Percentiles rank a stretch among this genome's conserved stretches.
Conservation (phyloP, 2,797 vertebrate genomes). For the Nyctibius grandis region DNA sequence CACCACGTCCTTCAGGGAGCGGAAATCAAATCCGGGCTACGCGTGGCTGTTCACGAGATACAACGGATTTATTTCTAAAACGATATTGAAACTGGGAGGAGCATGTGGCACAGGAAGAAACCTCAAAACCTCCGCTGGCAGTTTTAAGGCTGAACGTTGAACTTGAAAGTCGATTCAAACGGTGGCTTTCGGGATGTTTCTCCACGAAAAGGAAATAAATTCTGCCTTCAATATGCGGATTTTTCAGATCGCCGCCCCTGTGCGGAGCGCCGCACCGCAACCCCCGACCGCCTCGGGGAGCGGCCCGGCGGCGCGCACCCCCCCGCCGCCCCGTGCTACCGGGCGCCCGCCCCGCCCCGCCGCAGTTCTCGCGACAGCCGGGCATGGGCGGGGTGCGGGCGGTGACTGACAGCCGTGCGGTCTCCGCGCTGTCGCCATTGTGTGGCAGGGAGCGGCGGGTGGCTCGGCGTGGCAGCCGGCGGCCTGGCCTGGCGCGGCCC, state of each 20-base stretch:
- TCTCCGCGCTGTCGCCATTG: neutral
- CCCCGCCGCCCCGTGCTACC: no score
- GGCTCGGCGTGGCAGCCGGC: accelerated
- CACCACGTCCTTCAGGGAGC: neutral
- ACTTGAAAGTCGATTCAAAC: neutral
- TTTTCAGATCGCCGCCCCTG: neutral
- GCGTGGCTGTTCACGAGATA: neutral
- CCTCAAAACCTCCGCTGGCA: neutral
- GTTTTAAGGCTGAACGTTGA: neutral
- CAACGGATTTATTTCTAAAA: no score
- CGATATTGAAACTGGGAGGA: neutral
- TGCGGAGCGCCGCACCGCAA: accelerated
- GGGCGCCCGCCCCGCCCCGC: no score
- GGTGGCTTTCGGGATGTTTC: neutral
- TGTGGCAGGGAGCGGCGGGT: neutral
- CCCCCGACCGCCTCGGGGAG: accelerated
- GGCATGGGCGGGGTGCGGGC: neutral
- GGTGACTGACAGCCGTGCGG: neutral
- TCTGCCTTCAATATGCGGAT: no score
- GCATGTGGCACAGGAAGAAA: neutral
- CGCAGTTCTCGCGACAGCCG: neutral
- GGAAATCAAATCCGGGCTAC: neutral
- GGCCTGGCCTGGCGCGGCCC: neutral
- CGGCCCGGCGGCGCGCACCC: no score
- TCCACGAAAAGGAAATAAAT: neutral